Percentiles rank a stretch among this genome's conserved stretches.
Conservation (phyloP, 2,888 invertebrate species). For the Abscondita cerata region DNA sequence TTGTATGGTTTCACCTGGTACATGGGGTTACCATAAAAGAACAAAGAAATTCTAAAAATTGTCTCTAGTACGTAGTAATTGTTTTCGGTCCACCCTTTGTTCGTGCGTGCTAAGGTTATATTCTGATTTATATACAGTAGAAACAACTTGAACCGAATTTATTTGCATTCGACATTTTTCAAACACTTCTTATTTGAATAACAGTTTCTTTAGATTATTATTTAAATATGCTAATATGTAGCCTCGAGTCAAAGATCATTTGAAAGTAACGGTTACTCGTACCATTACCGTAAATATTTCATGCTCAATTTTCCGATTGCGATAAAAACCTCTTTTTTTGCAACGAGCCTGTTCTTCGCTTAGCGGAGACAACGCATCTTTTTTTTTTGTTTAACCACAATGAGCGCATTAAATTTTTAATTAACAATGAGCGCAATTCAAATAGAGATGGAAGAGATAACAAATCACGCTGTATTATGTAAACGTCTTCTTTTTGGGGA, state of each 20-base stretch:
- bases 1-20: constrained; percentile 40
- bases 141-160: constrained; percentile 9
- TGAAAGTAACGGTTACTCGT: constrained; percentile 25
- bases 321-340: too few relatives aligned
- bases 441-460: too few relatives aligned
- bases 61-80: constrained; percentile 30
- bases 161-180: constrained; percentile 5
- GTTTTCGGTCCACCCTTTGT: constrained; percentile 22
- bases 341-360: too few relatives aligned
- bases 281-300: constrained; percentile 1
- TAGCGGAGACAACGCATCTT: too few relatives aligned
- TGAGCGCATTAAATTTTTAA: too few relatives aligned
- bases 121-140: constrained; percentile 1
- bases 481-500: too few relatives aligned
- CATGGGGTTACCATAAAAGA: constrained; percentile 24
- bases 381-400: too few relatives aligned
- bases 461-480: too few relatives aligned
- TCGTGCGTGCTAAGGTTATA: constrained; percentile 10
- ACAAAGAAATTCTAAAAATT: constrained; percentile 33
- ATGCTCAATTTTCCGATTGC: too few relatives aligned
- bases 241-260: constrained; percentile 24
- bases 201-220: constrained; percentile 22
- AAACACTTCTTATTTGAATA: constrained; percentile 13
- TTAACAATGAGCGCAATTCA: too few relatives aligned
- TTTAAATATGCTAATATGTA: constrained; percentile 27